Conservation (phyloP, 2,888 invertebrate genomes). For the Luffia ferchaultella region DNA sequence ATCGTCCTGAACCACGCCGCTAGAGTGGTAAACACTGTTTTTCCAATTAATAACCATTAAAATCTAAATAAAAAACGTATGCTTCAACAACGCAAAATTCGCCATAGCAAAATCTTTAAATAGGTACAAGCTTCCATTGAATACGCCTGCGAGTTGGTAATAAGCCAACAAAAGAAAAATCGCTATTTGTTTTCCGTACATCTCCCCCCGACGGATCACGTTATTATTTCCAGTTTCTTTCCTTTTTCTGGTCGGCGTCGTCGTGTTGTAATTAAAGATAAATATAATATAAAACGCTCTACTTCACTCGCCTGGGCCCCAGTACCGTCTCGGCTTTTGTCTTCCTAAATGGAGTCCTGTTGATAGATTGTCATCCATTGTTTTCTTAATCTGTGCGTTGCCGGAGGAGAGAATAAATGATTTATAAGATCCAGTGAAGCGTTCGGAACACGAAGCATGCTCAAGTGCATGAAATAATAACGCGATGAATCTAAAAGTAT, state of each 20-base stretch:
- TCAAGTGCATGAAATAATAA: neutral
- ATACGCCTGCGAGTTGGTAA: conserved; percentile 54
- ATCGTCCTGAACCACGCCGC: too few relatives aligned
- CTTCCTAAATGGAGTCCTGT: conserved; percentile 48
- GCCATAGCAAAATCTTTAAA: too few relatives aligned
- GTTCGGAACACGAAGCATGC: neutral
- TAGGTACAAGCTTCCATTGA: conserved; percentile 21
- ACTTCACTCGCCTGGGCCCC: conserved; percentile 40
- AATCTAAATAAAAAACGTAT: too few relatives aligned
- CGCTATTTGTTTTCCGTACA: conserved; percentile 55
- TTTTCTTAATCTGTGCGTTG: conserved; percentile 49
- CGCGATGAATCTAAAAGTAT: too few relatives aligned
- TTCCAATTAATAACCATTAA: too few relatives aligned
- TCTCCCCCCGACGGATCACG: conserved; percentile 44
- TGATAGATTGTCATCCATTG: conserved; percentile 58
- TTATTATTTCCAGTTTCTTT: conserved; percentile 42
- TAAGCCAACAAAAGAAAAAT: conserved; percentile 62
- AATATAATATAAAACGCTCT: conserved; percentile 61
- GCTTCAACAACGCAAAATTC: too few relatives aligned
- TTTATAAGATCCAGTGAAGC: conserved; percentile 37
- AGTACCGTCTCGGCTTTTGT: conserved; percentile 44
- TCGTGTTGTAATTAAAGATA: conserved; percentile 63
- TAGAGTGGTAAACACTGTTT: too few relatives aligned
- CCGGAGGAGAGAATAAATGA: conserved; percentile 50
- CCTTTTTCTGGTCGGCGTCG: conserved; percentile 16